Evolutionary conservation across 2,888 invertebrate species (phyloP).

Genomic region (Melanargia galathea): DNA sequence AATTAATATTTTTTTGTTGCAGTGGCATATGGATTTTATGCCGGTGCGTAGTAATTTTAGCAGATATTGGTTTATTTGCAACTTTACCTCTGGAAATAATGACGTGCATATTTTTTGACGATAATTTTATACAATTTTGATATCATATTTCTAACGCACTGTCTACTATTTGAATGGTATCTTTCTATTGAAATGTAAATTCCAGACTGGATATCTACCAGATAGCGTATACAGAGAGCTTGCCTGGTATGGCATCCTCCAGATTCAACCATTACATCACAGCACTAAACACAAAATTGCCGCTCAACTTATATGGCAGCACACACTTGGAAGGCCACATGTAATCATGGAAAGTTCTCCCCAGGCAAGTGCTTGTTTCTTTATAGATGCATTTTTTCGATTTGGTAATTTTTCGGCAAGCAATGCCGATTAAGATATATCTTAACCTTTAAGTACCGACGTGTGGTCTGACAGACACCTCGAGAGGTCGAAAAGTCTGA

Average conservation of each 20-base stretch:
- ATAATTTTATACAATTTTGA: not conserved
- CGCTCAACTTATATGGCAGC: conserved; percentile 75
- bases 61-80: not conserved
- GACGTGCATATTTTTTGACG: conserved; percentile 48
- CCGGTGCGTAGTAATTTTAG: conserved; percentile 53
- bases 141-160: not conserved
- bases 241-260: conserved; percentile 77
- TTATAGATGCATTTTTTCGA: not conserved
- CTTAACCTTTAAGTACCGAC: too few relatives aligned
- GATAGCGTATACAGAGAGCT: conserved; percentile 75
- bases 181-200: not conserved
- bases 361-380: conserved; percentile 52
- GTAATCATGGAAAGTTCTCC: conserved; percentile 76
- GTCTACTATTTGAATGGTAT: not conserved
- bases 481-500: too few relatives aligned
- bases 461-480: too few relatives aligned
- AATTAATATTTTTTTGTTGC: conserved; percentile 43
- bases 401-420: not conserved
- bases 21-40: conserved; percentile 79
- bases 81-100: too few relatives aligned
- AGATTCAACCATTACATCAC: conserved; percentile 73
- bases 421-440: too few relatives aligned
- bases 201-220: conserved; percentile 72
- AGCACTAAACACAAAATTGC: conserved; percentile 73
- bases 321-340: conserved; percentile 73